A percentile compares a stretch with the other conserved stretches of the same genome.
phyloP scores from a whole-genome alignment of 2,797 vertebrate species.

The Notolabrus celidotus region DNA sequence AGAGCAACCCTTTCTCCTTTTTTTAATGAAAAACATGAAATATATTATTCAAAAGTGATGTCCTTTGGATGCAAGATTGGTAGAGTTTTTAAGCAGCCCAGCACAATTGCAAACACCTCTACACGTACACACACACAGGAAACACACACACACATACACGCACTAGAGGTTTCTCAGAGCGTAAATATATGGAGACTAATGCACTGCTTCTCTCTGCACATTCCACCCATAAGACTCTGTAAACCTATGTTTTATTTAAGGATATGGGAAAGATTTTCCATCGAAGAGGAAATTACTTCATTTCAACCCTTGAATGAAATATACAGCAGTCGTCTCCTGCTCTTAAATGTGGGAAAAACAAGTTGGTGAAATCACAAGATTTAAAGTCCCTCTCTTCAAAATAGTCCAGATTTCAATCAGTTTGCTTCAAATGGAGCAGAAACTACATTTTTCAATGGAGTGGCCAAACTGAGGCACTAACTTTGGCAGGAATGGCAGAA shows the following conservation, averaged over 20 bases:
- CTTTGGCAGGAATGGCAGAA: no score
- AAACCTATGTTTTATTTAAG: slow-evolving; percentile 71
- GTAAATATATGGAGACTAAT: no score
- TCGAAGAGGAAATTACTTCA: slow-evolving; percentile 70
- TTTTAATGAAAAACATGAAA: no score
- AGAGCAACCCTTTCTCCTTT: no score
- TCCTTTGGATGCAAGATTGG: no score
- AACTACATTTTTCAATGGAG: no score
- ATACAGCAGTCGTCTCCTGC: slow-evolving; percentile 31
- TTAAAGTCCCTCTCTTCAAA: no score
- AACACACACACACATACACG: slow-evolving; percentile 6
- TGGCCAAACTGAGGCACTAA: no score
- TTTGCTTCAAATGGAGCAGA: no score
- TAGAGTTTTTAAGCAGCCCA: not conserved
- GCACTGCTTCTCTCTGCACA: slow-evolving; percentile 35
- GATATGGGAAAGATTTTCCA: slow-evolving; percentile 62
- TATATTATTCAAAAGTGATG: no score
- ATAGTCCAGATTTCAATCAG: not conserved
- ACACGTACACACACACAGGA: slow-evolving; percentile 8
- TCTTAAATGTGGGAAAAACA: slow-evolving; percentile 31
- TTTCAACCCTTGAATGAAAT: slow-evolving; percentile 65
- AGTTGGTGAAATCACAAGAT: slow-evolving; percentile 24
- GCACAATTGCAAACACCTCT: no score
- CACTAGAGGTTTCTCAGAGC: not conserved
- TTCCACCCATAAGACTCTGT: slow-evolving; percentile 22